phyloP scores from a whole-genome alignment of 2,888 invertebrate genomes.

The Sericinus montela region DNA sequence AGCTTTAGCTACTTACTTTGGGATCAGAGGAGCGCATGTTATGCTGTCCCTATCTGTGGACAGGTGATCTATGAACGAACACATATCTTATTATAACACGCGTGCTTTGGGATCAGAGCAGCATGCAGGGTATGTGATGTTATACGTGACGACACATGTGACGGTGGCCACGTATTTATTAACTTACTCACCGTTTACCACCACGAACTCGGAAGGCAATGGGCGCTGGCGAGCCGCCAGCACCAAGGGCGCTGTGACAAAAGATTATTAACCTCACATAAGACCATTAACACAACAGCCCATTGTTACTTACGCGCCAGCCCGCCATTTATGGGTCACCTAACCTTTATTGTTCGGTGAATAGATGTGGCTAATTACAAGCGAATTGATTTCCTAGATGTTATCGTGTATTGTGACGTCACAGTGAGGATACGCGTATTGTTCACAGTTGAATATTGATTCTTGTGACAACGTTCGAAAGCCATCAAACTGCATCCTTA shows the following conservation, averaged over 20 bases:
- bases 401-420: constrained; percentile 18
- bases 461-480: no score
- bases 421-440: background rate
- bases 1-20: no score
- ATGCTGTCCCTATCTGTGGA: no score
- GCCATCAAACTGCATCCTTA: no score
- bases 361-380: constrained; percentile 7
- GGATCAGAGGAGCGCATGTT: no score
- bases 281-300: constrained; percentile 10
- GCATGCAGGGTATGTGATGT: no score
- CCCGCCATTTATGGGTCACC: constrained; percentile 5
- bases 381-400: constrained; percentile 11
- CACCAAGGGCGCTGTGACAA: constrained; percentile 39
- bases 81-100: no score
- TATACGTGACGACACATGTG: no score
- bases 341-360: constrained; percentile 6
- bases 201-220: constrained; percentile 24
- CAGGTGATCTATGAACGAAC: no score
- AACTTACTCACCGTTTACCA: background rate
- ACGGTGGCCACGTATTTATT: no score
- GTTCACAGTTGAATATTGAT: no score
- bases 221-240: constrained; percentile 29
- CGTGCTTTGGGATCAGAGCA: no score
- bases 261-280: constrained; percentile 52
- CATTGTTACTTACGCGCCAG: constrained; percentile 1